Base-by-base conservation (phyloP, 2,113 vertebrate species). In the Chrysemys picta region DNA sequence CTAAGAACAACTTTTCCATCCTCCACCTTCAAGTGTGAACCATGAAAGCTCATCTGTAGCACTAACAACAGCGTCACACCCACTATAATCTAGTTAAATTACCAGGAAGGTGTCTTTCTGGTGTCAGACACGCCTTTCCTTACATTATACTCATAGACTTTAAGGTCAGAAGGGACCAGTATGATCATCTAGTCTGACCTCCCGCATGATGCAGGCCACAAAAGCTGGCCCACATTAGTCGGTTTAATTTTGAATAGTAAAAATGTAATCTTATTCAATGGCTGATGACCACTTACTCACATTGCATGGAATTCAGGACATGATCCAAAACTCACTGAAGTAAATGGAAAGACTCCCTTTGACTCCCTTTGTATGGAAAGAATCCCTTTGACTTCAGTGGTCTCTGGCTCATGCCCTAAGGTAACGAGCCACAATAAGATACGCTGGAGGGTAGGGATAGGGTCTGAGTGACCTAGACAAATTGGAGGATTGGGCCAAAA, bases 221-320 rank as follows among this genome's bases (percentile, higher is more conserved):
- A n/a, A n/a, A n/a, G n/a, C n/a, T n/a, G n/a, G n/a, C n/a, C n/a
- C n/a, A 24, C 2, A 8, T 21, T 47, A 29, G 27, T 25, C 53
- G 81, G 62, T 49, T 72, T n/a, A 75, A 54, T 65, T n/a, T 75
- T 49, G 54, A 84, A 49, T 14, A 84, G 57, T 65, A 96, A 90
- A 89, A 12, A 52, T 53, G 21, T 27, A 76, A 45, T 49, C 16
- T 92, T 93, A 62, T 53, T 53, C 88, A 85, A 49, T 69, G 42
- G 47, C n/a, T 90, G 12, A 5, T 19, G 82, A 76, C 50, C 56
- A 57, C 54, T 82, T n/a, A 50, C 45, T 80, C 45, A 80, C 79
- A 76, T 10, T 75, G 54, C 80, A 84, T 10, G 49, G 79, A 89
- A 82, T 31, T 29, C 54, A 78, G 56, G 82, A 35, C 1, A 8